Base-by-base conservation (phyloP, 1,140 invertebrate genomes). In the Zaprionus kolodkinae region DNA sequence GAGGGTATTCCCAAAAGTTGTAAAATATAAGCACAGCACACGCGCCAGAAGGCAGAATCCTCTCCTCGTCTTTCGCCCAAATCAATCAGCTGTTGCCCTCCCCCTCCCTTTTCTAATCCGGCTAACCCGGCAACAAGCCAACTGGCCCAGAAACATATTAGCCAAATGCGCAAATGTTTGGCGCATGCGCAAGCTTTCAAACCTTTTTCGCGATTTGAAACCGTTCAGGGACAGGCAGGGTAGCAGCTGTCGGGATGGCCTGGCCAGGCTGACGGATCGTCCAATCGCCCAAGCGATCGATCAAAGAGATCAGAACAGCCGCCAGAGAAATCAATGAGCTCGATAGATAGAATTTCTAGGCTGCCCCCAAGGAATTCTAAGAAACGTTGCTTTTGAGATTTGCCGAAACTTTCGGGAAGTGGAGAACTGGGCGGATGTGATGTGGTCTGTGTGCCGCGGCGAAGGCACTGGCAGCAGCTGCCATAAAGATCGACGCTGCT, bases 151-250 rank as follows among this genome's bases (percentile, higher is more conserved):
- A 62, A 78, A 72, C 52, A 35, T 55, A 72, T 70, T 75, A 63
- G 57, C n/a, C 71, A 71, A 48, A 48, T 78, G 63, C 63, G 60
- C 66, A 80, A 87, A 78, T 77, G 80, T 84, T 88, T 88, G 84
- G 84, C 84, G 80, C 84, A 88, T 80, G 84, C 77, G 52, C 84
- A 84, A 76, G 77, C 83, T 83, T 86, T 83, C 80, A 84, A 88
- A 84, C 84, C 85, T 80, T 88, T 88, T 88, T 88, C 78, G 84
- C 80, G 85, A 88, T 89, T 89, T 84, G 84, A 88, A 73, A 88
- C 83, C 83, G 70, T 76, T 13, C 40, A 25, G 35, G 15, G 17
- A 30, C 7, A 30, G 27, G 11, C 30, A 48, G 54, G 56, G 40
- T 45, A 57, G 64, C 84, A 88, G 85, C 84, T 88, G 84, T 89